A percentile compares a stretch with the other conserved stretches of the same genome.
Conservation (phyloP, 2,797 vertebrate genomes). For the Pogoniulus pusillus region DNA sequence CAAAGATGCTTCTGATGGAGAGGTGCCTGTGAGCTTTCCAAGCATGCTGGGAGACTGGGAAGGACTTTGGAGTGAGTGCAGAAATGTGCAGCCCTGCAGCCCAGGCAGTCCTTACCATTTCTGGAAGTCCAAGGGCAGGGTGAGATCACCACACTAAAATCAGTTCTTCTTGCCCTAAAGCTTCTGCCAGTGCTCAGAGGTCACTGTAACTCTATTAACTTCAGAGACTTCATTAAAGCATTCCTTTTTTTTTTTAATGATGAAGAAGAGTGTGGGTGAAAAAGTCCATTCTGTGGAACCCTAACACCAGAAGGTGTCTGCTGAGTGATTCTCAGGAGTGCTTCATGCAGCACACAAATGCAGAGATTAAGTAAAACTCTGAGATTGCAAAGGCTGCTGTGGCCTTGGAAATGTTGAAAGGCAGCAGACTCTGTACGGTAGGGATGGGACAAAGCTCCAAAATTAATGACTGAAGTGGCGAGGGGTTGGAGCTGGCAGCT, state of each 20-base stretch:
- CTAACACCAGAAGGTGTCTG: conserved; percentile 15
- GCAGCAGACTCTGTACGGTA: neutral
- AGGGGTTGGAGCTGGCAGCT: neutral
- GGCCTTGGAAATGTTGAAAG: neutral
- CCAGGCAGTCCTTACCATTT: neutral
- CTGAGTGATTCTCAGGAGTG: conserved; percentile 11
- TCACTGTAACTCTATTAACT: conserved; percentile 7
- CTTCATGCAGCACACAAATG: neutral
- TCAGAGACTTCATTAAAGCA: conserved; percentile 9
- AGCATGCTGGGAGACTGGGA: neutral
- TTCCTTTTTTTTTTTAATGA: conserved; percentile 43
- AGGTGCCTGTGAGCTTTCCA: neutral
- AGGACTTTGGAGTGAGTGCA: neutral
- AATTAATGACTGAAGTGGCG: neutral
- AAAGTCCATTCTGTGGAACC: conserved; percentile 9
- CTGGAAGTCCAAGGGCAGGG: neutral
- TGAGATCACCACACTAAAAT: neutral
- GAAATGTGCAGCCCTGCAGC: neutral
- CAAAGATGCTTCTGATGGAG: neutral
- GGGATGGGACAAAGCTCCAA: neutral
- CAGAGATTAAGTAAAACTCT: neutral
- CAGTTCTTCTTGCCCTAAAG: neutral
- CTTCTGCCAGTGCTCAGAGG: neutral
- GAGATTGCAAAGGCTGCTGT: neutral
- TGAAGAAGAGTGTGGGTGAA: neutral